Evolutionary conservation across 2,797 vertebrate genomes (phyloP).

Genomic region (Crax fasciolata): DNA sequence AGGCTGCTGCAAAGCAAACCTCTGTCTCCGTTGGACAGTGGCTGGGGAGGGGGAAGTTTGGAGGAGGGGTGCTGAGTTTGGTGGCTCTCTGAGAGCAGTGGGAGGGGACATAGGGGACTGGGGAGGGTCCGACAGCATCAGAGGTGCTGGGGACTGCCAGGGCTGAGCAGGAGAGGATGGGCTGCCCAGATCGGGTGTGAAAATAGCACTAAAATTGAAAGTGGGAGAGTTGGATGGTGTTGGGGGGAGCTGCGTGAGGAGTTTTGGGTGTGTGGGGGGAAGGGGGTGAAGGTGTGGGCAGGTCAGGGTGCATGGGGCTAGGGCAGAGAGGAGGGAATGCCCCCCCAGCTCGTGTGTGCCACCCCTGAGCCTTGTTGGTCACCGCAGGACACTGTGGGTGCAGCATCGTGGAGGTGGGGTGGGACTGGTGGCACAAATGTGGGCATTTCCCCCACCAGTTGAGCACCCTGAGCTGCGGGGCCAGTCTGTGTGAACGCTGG

Average conservation of each 20-base stretch:
- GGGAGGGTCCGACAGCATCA: not conserved
- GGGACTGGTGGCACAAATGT: fast-evolving
- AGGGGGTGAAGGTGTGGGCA: not conserved
- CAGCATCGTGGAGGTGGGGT: not conserved
- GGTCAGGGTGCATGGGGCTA: not conserved
- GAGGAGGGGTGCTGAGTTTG: not conserved
- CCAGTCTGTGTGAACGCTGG: not conserved
- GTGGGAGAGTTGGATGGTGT: not conserved
- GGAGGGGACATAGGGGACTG: not conserved
- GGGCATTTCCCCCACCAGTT: not conserved
- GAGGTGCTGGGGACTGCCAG: not conserved
- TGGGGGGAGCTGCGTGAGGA: not conserved
- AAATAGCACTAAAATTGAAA: not conserved
- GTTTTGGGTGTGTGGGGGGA: not conserved
- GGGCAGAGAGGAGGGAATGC: not conserved
- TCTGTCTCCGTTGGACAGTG: fast-evolving
- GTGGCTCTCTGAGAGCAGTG: not conserved
- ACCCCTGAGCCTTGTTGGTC: not conserved
- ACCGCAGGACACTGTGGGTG: no score
- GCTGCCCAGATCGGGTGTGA: not conserved
- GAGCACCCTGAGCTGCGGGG: not conserved
- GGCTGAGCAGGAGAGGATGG: not conserved
- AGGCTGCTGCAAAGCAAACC: not conserved
- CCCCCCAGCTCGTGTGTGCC: not conserved
- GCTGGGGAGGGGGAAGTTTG: not conserved